Percentiles rank a stretch among this genome's conserved stretches.
Evolutionary conservation across 1,140 invertebrate genomes (phyloP).

Genomic region (Capitella teleta): DNA sequence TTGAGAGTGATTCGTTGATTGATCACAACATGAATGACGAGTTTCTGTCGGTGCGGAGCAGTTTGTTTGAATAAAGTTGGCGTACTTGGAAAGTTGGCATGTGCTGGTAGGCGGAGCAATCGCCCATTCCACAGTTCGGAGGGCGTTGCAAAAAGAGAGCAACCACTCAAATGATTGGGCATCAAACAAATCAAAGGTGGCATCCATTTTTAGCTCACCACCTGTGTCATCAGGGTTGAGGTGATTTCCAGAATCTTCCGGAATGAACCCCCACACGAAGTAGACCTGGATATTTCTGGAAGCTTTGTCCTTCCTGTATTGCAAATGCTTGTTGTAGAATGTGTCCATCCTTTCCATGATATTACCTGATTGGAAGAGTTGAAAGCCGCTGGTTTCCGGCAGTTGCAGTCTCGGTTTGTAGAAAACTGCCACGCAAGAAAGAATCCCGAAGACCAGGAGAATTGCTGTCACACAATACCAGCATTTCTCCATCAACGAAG

Average conservation of each 20-base stretch:
- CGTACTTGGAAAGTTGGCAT: too few species aligned
- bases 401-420: slow-evolving; percentile 69
- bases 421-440: slow-evolving; percentile 62
- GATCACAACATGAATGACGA: too few species aligned
- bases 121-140: too few species aligned
- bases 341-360: slow-evolving; percentile 81
- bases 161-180: too few species aligned
- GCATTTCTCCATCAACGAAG: slow-evolving; percentile 17
- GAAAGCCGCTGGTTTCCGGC: slow-evolving; percentile 74
- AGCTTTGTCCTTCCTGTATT: slow-evolving; percentile 16
- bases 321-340: slow-evolving; percentile 66
- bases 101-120: too few species aligned
- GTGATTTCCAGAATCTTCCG: slow-evolving; percentile 73
- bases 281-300: slow-evolving; percentile 59
- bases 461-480: slow-evolving; percentile 44
- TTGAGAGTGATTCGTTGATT: too few species aligned
- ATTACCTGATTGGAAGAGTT: slow-evolving; percentile 72
- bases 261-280: slow-evolving; percentile 80
- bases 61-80: too few species aligned
- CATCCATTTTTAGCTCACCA: too few species aligned
- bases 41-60: too few species aligned
- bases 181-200: too few species aligned
- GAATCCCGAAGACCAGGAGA: slow-evolving; percentile 54
- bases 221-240: slow-evolving; percentile 67
- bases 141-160: too few species aligned